A percentile compares a stretch with the other conserved stretches of the same genome.
phyloP scores from a whole-genome alignment of 2,113 vertebrate genomes.

The Ceuthmochares aereus region DNA sequence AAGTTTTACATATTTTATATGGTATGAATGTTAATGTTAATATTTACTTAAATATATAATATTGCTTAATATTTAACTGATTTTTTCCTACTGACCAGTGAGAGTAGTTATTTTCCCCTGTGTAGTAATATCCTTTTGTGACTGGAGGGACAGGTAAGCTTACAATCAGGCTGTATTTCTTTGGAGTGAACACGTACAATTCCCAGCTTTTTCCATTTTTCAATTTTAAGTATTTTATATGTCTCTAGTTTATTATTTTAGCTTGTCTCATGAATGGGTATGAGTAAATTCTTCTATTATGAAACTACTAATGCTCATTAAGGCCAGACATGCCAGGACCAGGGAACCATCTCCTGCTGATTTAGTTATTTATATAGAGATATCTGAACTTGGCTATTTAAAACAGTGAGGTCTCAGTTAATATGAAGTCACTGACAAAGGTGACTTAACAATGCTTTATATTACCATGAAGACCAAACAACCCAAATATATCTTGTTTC shows the following conservation, averaged over 20 bases:
- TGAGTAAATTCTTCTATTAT: background rate
- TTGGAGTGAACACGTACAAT: background rate
- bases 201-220: background rate
- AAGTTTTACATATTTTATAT: too few relatives aligned
- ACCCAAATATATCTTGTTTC: background rate
- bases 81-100: background rate
- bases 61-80: background rate
- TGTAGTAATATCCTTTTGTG: background rate
- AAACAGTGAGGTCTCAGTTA: background rate
- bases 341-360: background rate
- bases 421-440: background rate
- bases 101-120: background rate
- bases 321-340: background rate
- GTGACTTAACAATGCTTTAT: background rate
- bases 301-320: background rate
- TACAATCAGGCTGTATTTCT: background rate
- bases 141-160: background rate
- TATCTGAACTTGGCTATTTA: background rate
- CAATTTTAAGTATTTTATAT: background rate
- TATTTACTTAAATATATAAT: background rate
- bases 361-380: background rate
- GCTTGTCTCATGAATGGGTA: background rate
- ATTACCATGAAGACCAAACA: background rate
- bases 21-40: background rate
- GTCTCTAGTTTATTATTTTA: background rate